Evolutionary conservation across 2,113 vertebrate genomes (phyloP).

Genomic region (Periophthalmus modestus): DNA sequence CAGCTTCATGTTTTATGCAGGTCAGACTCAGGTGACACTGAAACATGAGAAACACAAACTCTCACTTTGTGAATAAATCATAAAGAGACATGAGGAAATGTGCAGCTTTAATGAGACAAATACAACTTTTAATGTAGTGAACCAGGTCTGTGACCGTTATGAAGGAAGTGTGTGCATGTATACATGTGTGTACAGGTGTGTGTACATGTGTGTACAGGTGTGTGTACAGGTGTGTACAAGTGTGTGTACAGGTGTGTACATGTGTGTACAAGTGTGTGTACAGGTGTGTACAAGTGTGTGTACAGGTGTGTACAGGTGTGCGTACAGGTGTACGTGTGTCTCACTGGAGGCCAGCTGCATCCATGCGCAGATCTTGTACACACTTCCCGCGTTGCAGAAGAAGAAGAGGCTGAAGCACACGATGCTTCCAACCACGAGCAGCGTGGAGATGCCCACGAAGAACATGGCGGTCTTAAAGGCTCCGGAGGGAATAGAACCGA

Average conservation of each 20-base stretch:
- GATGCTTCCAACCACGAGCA: slow-evolving; percentile 93
- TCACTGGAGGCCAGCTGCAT: slow-evolving; percentile 97
- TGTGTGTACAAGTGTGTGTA: background rate
- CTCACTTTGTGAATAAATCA: slow-evolving; percentile 8
- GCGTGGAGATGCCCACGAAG: slow-evolving; percentile 92
- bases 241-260: background rate
- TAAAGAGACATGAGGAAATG: no score
- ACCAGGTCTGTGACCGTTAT: background rate
- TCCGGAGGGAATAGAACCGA: slow-evolving; percentile 93
- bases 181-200: background rate
- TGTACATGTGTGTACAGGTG: background rate
- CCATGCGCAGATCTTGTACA: slow-evolving; percentile 98
- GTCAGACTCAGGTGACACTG: slow-evolving; percentile 22
- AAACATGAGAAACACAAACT: slow-evolving; percentile 14
- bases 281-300: background rate
- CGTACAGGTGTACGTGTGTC: slow-evolving; percentile 6
- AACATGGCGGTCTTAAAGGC: slow-evolving; percentile 99
- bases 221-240: background rate
- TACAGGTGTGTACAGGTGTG: background rate
- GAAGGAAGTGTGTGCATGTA: no score
- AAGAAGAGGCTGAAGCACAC: slow-evolving; percentile 96
- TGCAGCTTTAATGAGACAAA: no score
- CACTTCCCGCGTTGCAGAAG: slow-evolving; percentile 93
- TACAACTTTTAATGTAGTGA: background rate
- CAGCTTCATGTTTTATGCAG: no score